A percentile compares a stretch with the other conserved stretches of the same genome.
Conservation (phyloP, 1,140 invertebrate genomes). For the Phortica variegata region DNA sequence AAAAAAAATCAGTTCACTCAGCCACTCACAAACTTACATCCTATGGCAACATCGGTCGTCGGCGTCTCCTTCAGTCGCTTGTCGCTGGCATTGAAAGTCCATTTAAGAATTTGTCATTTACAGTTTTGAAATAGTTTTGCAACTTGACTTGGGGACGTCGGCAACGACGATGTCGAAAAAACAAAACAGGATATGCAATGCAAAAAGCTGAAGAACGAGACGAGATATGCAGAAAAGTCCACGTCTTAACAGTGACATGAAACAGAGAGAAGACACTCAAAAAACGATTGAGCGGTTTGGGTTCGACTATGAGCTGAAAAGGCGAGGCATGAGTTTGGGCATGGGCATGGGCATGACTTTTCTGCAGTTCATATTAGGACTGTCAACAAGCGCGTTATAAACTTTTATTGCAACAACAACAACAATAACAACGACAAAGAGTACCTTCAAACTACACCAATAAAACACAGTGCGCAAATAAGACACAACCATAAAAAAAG, state of each 20-base stretch:
- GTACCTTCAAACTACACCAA: too few species aligned
- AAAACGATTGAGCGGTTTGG: constrained; percentile 34
- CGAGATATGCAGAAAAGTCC: neutral
- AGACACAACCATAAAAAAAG: neutral
- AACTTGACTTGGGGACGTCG: constrained; percentile 39
- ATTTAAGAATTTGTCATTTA: constrained; percentile 57
- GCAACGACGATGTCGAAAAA: constrained; percentile 22
- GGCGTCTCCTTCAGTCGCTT: too few species aligned
- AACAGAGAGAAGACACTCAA: constrained; percentile 16
- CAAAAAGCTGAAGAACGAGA: neutral
- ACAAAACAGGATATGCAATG: constrained; percentile 28
- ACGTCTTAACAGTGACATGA: too few species aligned
- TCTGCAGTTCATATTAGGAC: constrained; percentile 41
- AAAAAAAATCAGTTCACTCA: neutral
- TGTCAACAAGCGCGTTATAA: constrained; percentile 52
- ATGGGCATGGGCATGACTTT: too few species aligned
- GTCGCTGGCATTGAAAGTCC: constrained; percentile 50
- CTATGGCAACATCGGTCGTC: too few species aligned
- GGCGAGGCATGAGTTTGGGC: constrained; percentile 8
- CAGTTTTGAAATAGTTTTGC: constrained; percentile 56
- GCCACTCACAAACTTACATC: too few species aligned
- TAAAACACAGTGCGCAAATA: too few species aligned
- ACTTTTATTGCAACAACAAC: constrained; percentile 45
- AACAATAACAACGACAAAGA: constrained; percentile 2
- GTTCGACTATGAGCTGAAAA: neutral